Percentiles rank a stretch among this genome's conserved stretches.
These are phyloP conservation scores for Atethmia centrago DNA, from an alignment of 2,888 invertebrate species.

Conservation along the genomic window DNA sequence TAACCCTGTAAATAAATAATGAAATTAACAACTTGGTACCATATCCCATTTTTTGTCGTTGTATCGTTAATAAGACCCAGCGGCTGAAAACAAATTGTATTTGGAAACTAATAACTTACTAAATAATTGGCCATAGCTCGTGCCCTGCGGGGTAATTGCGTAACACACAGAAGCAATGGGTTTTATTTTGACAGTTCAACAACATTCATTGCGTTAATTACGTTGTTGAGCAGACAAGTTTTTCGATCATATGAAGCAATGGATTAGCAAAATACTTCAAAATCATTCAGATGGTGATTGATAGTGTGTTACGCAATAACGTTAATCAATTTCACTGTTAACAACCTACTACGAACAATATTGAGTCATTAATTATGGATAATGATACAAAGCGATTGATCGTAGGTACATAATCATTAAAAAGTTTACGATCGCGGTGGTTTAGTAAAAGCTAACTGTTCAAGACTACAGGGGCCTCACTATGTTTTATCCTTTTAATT, in stretches of 20 bases:
- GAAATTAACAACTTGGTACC: background rate
- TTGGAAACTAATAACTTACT: background rate
- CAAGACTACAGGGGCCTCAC: background rate
- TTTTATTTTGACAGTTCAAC: no score
- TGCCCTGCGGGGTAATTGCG: no score
- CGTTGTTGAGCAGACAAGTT: no score
- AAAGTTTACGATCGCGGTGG: conserved; percentile 9
- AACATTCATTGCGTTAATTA: no score
- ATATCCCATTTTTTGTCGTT: background rate
- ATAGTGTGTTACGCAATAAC: no score
- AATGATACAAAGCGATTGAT: conserved; percentile 17
- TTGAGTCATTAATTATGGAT: background rate
- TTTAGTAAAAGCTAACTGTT: conserved; percentile 19
- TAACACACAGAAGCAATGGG: no score
- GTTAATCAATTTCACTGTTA: conserved; percentile 2
- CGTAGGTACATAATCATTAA: conserved; percentile 4
- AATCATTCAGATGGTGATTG: no score
- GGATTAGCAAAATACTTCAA: no score
- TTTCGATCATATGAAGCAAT: no score
- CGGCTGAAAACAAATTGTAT: background rate
- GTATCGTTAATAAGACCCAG: background rate
- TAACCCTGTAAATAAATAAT: conserved; percentile 26
- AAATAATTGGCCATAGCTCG: background rate
- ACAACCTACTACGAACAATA: background rate
- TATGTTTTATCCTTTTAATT: conserved; percentile 1